These are phyloP conservation scores for Glaucidium brasilianum DNA, from an alignment of 2,113 vertebrate species.

Conservation along the genomic window DNA sequence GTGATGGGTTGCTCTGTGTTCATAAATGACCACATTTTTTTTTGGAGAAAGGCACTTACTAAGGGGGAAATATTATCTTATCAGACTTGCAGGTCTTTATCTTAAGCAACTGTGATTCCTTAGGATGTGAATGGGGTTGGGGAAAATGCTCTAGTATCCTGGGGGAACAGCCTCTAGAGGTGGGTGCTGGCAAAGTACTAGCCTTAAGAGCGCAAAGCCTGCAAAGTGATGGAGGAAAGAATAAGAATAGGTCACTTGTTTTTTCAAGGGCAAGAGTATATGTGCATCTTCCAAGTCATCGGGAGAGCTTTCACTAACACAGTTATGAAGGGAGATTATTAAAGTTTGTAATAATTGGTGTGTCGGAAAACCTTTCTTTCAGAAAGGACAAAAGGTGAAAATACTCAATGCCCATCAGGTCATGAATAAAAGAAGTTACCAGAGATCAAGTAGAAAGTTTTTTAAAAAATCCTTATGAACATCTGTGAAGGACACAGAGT, in stretches of 20 bases:
- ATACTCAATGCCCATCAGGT: background rate
- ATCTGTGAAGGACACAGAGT: constrained; percentile 17
- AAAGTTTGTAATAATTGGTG: background rate
- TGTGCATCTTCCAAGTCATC: background rate
- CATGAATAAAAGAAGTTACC: background rate
- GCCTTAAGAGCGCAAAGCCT: background rate
- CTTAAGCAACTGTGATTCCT: background rate
- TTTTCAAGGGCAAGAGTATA: background rate
- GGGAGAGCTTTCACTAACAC: background rate
- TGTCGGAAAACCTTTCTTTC: background rate
- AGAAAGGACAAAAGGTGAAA: background rate
- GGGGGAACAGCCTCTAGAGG: background rate
- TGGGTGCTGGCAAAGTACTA: background rate
- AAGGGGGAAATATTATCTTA: background rate
- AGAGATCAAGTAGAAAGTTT: background rate
- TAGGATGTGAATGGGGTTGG: rapidly evolving
- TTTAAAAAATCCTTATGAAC: background rate
- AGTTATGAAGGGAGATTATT: background rate
- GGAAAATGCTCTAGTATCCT: background rate
- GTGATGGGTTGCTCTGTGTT: background rate
- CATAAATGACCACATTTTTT: background rate
- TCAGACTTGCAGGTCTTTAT: background rate
- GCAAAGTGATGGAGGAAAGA: background rate
- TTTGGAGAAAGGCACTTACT: background rate
- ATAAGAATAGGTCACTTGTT: background rate